phyloP scores from a whole-genome alignment of 2,797 vertebrate species.

The Paratrypauchen microcephalus region DNA sequence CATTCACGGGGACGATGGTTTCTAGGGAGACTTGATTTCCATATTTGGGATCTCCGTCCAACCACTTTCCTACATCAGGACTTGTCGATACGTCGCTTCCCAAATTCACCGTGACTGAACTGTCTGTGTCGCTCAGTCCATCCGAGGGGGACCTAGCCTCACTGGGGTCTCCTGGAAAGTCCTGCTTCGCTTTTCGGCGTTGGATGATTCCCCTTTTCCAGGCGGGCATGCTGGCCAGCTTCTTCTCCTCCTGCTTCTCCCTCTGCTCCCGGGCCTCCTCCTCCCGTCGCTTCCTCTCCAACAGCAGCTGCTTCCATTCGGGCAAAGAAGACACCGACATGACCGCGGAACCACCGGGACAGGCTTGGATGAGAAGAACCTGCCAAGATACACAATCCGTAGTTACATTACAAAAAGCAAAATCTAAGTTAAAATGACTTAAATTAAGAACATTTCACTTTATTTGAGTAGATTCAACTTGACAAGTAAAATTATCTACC shows the following conservation, averaged over 20 bases:
- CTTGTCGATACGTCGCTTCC: conserved; percentile 55
- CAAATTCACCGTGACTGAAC: conserved; percentile 36
- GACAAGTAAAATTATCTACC: too few species aligned
- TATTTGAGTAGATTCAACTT: too few species aligned
- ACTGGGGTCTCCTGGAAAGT: conserved; percentile 53
- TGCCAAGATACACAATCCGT: conserved; percentile 36
- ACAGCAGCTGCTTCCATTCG: conserved; percentile 89
- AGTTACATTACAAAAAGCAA: conserved; percentile 21
- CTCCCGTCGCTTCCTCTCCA: conserved; percentile 86
- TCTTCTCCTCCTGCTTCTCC: conserved; percentile 83
- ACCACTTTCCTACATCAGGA: conserved; percentile 56
- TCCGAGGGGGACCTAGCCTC: conserved; percentile 52
- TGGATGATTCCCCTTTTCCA: conserved; percentile 91
- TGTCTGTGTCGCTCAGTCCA: conserved; percentile 61
- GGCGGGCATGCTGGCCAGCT: conserved; percentile 87
- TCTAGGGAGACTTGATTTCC: conserved; percentile 77
- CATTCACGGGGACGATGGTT: conserved; percentile 79
- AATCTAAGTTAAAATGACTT: too few species aligned
- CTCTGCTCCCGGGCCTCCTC: conserved; percentile 82
- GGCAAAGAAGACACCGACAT: conserved; percentile 81
- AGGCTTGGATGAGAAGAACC: conserved; percentile 27
- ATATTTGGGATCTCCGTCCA: conserved; percentile 46
- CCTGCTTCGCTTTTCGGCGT: conserved; percentile 83
- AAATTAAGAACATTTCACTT: too few species aligned
- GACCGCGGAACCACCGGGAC: conserved; percentile 26